Conservation (phyloP, 2,113 vertebrate genomes). For the Rhabdomys dilectus region DNA sequence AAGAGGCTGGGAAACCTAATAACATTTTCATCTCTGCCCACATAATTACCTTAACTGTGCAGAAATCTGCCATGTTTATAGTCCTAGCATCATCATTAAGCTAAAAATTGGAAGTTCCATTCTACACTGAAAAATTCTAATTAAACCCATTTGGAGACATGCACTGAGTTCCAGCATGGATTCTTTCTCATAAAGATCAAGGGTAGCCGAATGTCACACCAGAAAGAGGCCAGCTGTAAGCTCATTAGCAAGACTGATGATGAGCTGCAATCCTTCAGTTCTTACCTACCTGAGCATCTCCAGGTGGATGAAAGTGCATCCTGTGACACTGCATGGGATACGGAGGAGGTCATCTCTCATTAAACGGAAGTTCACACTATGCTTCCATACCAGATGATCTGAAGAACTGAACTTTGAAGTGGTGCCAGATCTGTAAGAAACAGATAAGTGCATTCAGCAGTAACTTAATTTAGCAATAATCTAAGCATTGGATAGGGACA, state of each 20-base stretch:
- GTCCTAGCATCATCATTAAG: slow-evolving; percentile 70
- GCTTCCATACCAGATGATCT: background rate
- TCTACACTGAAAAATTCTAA: slow-evolving; percentile 67
- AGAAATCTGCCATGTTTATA: slow-evolving; percentile 65
- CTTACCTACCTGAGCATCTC: slow-evolving; percentile 16
- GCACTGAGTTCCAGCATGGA: slow-evolving; percentile 54
- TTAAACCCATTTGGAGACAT: slow-evolving; percentile 69
- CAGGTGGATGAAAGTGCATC: background rate
- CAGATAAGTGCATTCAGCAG: background rate
- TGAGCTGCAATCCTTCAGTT: slow-evolving; percentile 10
- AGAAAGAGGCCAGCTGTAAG: slow-evolving; percentile 41
- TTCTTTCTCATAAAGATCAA: slow-evolving; percentile 68
- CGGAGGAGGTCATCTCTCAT: slow-evolving; percentile 1
- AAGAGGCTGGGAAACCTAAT: slow-evolving; percentile 29
- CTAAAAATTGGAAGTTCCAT: slow-evolving; percentile 65
- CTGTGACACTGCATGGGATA: background rate
- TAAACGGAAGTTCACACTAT: background rate
- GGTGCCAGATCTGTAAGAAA: background rate
- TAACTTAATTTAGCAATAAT: background rate
- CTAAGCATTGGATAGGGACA: too few species aligned
- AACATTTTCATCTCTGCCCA: slow-evolving; percentile 61
- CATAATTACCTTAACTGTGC: slow-evolving; percentile 63
- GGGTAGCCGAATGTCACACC: slow-evolving; percentile 52
- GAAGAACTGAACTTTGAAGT: background rate
- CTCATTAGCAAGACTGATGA: slow-evolving; percentile 79